A percentile compares a stretch with the other conserved stretches of the same genome.
These are phyloP conservation scores for Orcinus orca DNA, from an alignment of 2,113 vertebrate genomes.

Conservation along the genomic window DNA sequence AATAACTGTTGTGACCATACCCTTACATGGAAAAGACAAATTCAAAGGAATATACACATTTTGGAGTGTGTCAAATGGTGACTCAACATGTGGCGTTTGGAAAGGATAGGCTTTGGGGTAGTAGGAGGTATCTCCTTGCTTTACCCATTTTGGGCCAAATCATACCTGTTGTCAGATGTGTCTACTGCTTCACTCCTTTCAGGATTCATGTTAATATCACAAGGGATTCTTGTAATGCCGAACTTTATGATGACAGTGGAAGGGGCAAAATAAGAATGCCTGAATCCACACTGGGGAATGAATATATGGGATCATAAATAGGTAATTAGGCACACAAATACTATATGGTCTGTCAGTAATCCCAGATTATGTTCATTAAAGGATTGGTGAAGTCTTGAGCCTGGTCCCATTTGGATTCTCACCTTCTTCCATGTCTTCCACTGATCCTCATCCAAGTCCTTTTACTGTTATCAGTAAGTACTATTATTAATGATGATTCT, in stretches of 20 bases:
- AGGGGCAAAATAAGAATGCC: not conserved
- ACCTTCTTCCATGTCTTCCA: not conserved
- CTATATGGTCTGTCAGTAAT: not conserved
- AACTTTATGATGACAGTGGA: not conserved
- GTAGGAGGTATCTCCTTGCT: not conserved
- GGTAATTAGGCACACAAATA: not conserved
- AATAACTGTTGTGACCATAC: conserved; percentile 15
- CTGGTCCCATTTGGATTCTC: not conserved
- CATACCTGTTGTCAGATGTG: not conserved
- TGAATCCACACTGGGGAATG: not conserved
- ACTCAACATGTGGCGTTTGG: not conserved
- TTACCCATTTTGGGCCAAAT: not conserved
- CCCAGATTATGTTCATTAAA: not conserved
- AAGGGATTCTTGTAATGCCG: not conserved
- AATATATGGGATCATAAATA: not conserved
- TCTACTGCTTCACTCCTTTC: not conserved
- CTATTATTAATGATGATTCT: not conserved
- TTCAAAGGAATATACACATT: conserved; percentile 36
- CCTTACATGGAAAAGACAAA: conserved; percentile 16
- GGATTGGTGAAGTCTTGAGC: not conserved
- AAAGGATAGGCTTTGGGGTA: not conserved
- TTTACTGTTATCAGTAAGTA: not conserved
- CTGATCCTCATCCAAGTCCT: not conserved
- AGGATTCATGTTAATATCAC: not conserved
- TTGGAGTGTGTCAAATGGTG: not conserved